phyloP scores from a whole-genome alignment of 1,140 invertebrate species.

The Pygmarrhopalites habei region DNA sequence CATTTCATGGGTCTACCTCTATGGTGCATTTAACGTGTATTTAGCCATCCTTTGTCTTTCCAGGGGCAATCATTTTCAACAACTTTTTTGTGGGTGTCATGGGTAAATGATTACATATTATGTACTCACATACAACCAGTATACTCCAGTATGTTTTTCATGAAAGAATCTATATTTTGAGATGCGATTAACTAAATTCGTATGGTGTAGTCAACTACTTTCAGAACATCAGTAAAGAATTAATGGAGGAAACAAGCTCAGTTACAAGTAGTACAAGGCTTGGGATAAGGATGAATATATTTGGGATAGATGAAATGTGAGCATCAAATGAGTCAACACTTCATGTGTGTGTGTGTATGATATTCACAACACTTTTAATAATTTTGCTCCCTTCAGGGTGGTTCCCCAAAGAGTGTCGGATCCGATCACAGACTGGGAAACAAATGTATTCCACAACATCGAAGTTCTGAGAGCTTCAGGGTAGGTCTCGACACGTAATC shows the following conservation, averaged over 20 bases:
- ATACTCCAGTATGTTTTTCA: too few relatives aligned
- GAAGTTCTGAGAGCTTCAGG: constrained; percentile 4
- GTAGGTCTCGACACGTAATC: not conserved
- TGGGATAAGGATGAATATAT: constrained; percentile 9
- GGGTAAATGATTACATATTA: not conserved
- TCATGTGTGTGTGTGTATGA: too few relatives aligned
- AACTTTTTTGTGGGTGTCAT: constrained; percentile 40
- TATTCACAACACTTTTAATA: too few relatives aligned
- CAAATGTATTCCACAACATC: constrained; percentile 1
- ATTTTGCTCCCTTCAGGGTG: not conserved
- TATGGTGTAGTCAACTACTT: constrained; percentile 36
- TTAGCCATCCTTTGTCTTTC: too few relatives aligned
- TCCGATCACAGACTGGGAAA: constrained; percentile 10
- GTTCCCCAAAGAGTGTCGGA: not conserved
- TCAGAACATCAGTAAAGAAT: constrained; percentile 29
- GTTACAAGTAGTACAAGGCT: not conserved
- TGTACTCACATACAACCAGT: too few relatives aligned
- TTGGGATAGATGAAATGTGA: constrained; percentile 1
- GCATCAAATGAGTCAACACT: too few relatives aligned
- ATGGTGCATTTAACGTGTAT: too few relatives aligned
- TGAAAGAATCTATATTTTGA: too few relatives aligned
- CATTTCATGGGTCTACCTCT: too few relatives aligned
- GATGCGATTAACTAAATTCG: too few relatives aligned
- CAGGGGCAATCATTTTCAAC: constrained; percentile 40
- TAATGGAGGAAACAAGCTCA: constrained; percentile 5